Percentiles rank a stretch among this genome's conserved stretches.
Conservation (phyloP, 2,113 vertebrate species). For the Patagioenas fasciata region DNA sequence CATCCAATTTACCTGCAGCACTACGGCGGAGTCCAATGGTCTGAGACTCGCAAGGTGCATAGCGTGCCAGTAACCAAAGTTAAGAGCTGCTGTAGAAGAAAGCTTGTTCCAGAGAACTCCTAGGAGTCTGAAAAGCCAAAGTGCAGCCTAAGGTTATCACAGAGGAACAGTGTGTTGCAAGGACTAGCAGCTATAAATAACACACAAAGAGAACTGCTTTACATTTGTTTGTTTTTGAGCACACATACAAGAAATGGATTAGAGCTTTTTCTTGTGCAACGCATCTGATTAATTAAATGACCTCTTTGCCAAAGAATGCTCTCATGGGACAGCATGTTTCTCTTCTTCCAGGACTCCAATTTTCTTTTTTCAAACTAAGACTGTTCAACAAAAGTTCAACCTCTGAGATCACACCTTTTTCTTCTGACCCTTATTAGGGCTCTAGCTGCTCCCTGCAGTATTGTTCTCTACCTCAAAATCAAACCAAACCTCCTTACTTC, state of each 20-base stretch:
- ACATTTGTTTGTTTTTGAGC: constrained; percentile 8
- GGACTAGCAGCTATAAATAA: constrained; percentile 23
- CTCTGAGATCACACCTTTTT: background rate
- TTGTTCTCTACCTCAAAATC: background rate
- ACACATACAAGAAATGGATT: background rate
- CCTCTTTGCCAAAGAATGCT: background rate
- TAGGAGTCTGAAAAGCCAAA: constrained; percentile 37
- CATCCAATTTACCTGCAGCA: background rate
- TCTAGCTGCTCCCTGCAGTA: background rate
- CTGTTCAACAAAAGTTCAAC: background rate
- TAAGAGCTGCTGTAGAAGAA: background rate
- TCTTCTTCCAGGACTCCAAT: background rate
- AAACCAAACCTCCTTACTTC: background rate
- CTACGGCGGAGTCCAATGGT: background rate
- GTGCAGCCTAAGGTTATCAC: constrained; percentile 35
- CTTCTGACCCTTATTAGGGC: background rate
- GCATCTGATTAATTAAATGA: constrained; percentile 2
- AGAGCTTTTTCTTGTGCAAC: background rate
- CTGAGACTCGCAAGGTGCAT: background rate
- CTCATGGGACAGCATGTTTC: background rate
- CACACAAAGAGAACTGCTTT: constrained; percentile 26
- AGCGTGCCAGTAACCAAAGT: background rate
- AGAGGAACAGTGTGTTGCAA: background rate
- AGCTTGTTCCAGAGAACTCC: constrained; percentile 6
- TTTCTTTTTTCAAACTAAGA: background rate